phyloP scores from a whole-genome alignment of 2,888 invertebrate genomes.

The Tryphoninae sp. region DNA sequence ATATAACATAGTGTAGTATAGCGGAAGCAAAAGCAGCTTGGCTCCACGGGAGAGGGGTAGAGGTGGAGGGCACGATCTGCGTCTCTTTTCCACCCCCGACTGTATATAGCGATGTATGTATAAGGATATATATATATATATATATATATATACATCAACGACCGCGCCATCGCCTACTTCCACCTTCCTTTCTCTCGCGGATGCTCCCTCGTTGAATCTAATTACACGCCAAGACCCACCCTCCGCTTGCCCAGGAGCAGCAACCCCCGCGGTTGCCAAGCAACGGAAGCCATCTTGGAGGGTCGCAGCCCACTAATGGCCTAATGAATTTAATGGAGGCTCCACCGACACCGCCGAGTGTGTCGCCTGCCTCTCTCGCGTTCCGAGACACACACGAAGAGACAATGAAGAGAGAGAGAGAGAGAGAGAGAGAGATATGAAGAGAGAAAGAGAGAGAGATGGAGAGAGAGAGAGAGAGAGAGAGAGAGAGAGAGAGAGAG shows the following conservation, averaged over 20 bases:
- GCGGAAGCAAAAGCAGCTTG: slow-evolving; percentile 56
- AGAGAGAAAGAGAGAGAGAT: slow-evolving; percentile 26
- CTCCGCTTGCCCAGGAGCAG: slow-evolving; percentile 65
- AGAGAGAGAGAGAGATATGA: slow-evolving; percentile 48
- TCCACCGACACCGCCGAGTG: slow-evolving; percentile 71
- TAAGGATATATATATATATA: slow-evolving; percentile 10
- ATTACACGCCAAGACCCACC: slow-evolving; percentile 79
- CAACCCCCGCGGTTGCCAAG: slow-evolving; percentile 76
- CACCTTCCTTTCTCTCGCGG: slow-evolving; percentile 69
- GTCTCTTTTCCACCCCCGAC: slow-evolving; percentile 32
- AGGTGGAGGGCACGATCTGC: slow-evolving; percentile 23
- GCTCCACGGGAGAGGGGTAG: slow-evolving; percentile 43
- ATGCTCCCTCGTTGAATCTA: slow-evolving; percentile 80
- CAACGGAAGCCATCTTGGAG: slow-evolving; percentile 82
- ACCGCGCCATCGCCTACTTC: slow-evolving; percentile 57
- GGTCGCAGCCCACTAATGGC: slow-evolving; percentile 82
- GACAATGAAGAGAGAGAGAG: slow-evolving; percentile 47
- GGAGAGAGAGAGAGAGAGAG: not conserved
- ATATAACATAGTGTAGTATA: slow-evolving; percentile 24
- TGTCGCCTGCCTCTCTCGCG: slow-evolving; percentile 56
- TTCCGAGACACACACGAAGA: slow-evolving; percentile 56
- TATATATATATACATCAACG: slow-evolving; percentile 16
- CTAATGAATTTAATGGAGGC: slow-evolving; percentile 82
- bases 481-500: slow-evolving; percentile 9
- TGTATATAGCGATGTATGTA: slow-evolving; percentile 11